Percentiles rank a stretch among this genome's conserved stretches.
Conservation (phyloP, 2,888 invertebrate genomes). For the Agrypnus murinus region DNA sequence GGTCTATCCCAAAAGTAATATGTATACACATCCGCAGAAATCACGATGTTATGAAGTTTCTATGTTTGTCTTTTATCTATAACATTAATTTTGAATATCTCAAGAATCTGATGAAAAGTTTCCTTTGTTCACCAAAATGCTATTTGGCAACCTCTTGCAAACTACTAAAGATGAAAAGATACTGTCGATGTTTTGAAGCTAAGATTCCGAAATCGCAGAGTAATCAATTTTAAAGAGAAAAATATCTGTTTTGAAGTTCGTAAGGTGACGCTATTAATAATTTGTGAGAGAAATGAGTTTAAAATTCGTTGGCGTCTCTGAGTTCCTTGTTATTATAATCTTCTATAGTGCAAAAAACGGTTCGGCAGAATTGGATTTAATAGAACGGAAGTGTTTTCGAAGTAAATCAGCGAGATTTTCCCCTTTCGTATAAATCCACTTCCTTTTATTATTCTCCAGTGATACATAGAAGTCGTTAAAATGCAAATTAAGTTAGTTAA, state of each 20-base stretch:
- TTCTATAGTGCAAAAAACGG: constrained; percentile 34
- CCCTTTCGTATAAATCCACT: constrained; percentile 50
- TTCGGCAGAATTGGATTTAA: constrained; percentile 43
- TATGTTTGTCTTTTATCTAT: too few species aligned
- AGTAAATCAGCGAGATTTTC: constrained; percentile 48
- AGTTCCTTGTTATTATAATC: constrained; percentile 35
- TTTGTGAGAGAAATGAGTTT: constrained; percentile 32
- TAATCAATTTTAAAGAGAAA: background rate
- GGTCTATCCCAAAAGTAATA: too few species aligned
- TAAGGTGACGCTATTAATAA: constrained; percentile 26
- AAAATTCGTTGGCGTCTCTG: constrained; percentile 20
- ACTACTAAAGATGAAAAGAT: too few species aligned
- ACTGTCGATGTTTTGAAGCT: too few species aligned
- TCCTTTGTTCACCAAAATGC: too few species aligned
- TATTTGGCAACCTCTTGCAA: too few species aligned
- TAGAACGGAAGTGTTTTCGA: constrained; percentile 45
- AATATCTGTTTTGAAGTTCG: background rate
- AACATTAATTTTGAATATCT: too few species aligned
- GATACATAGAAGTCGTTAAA: constrained; percentile 51
- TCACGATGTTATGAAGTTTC: too few species aligned
- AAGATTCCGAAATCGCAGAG: too few species aligned
- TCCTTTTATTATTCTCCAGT: constrained; percentile 52
- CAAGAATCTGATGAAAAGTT: too few species aligned
- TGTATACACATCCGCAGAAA: too few species aligned
- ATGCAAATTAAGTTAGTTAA: constrained; percentile 50